These are phyloP conservation scores for Pseudomugil gertrudae DNA, from an alignment of 2,797 vertebrate genomes.

Conservation along the genomic window DNA sequence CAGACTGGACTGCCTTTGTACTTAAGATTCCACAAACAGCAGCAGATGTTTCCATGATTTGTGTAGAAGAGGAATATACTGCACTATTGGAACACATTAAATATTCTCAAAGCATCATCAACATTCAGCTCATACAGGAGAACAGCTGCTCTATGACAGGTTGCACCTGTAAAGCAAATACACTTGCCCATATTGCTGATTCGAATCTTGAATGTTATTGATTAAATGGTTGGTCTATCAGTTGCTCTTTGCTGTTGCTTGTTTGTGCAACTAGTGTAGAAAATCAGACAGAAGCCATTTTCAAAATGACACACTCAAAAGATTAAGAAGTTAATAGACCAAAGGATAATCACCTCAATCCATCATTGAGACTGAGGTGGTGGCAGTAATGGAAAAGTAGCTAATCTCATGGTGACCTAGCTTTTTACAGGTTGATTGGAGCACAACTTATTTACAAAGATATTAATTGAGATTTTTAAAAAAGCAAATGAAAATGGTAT, in stretches of 20 bases:
- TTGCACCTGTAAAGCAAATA: constrained; percentile 9
- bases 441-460: not conserved
- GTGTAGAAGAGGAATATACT: not conserved
- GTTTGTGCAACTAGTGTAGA: constrained; percentile 1
- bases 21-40: too few relatives aligned
- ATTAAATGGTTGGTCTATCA: not conserved
- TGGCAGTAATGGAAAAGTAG: constrained; percentile 4
- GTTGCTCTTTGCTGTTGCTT: not conserved
- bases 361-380: constrained; percentile 17
- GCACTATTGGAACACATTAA: not conserved
- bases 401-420: constrained; percentile 20
- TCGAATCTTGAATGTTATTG: not conserved
- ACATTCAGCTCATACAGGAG: constrained; percentile 10
- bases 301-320: constrained; percentile 11
- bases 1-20: not conserved
- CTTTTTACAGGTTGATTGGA: not conserved
- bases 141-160: constrained; percentile 6
- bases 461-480: not conserved
- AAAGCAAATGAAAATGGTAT: not conserved
- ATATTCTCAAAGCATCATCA: constrained; percentile 15
- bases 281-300: constrained; percentile 20
- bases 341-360: constrained; percentile 24
- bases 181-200: constrained; percentile 15
- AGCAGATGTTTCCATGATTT: not conserved
- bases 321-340: constrained; percentile 30